Evolutionary conservation across 2,113 vertebrate species (phyloP).

Genomic region (Microcebus ravelobensis): DNA sequence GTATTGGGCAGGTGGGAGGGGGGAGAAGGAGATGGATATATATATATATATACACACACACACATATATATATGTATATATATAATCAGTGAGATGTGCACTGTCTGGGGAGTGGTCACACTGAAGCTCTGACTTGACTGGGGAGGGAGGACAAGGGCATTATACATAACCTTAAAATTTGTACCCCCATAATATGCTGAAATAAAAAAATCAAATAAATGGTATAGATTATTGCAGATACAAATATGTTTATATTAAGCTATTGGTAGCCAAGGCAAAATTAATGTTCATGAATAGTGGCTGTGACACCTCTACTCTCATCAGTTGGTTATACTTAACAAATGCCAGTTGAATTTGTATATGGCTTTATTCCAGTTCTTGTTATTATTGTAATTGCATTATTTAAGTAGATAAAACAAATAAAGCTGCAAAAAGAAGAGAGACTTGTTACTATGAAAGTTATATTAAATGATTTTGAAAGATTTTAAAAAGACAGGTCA

Average conservation of each 20-base stretch:
- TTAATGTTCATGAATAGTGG: neutral
- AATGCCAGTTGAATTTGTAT: neutral
- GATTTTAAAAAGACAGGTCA: neutral
- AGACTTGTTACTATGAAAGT: neutral
- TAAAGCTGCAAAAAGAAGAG: neutral
- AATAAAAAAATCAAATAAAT: too few relatives aligned
- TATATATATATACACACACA: too few relatives aligned
- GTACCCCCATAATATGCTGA: too few relatives aligned
- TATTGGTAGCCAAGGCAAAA: neutral
- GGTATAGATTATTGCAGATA: neutral
- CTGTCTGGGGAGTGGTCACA: too few relatives aligned
- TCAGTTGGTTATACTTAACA: neutral
- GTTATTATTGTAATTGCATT: neutral
- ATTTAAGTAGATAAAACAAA: neutral
- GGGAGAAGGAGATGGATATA: too few relatives aligned
- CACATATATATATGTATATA: too few relatives aligned
- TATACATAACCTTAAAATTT: too few relatives aligned
- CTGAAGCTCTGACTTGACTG: too few relatives aligned
- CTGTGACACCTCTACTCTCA: neutral
- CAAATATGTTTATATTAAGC: neutral
- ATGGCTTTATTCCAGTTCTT: neutral
- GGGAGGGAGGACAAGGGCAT: too few relatives aligned
- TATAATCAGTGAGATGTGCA: too few relatives aligned
- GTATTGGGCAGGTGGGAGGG: too few relatives aligned
- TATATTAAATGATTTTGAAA: neutral